A percentile compares a stretch with the other conserved stretches of the same genome.
These are phyloP conservation scores for Paramormyrops kingsleyae DNA, from an alignment of 2,113 vertebrate species.

Conservation along the genomic window DNA sequence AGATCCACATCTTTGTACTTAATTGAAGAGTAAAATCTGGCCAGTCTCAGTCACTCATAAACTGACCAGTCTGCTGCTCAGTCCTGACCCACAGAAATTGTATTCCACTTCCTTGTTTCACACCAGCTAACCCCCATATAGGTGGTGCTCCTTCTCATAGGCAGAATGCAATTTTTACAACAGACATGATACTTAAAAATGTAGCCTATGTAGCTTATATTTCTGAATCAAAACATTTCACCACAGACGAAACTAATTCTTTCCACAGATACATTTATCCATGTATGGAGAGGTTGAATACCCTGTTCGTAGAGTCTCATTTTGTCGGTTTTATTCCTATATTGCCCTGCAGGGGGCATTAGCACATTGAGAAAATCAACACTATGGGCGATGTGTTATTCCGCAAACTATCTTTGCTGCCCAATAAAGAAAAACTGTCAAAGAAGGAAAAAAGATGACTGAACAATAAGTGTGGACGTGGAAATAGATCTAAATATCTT, in stretches of 20 bases:
- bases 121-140: background rate
- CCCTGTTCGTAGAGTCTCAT: background rate
- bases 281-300: background rate
- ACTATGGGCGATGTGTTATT: background rate
- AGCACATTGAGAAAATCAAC: background rate
- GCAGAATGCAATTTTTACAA: background rate
- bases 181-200: background rate
- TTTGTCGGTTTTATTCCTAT: background rate
- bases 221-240: background rate
- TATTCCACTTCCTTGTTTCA: background rate
- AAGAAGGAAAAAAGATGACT: background rate
- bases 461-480: background rate
- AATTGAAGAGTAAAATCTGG: background rate
- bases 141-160: background rate
- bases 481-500: background rate
- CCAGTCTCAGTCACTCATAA: background rate
- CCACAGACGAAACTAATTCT: background rate
- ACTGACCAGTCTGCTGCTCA: background rate
- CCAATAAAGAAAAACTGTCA: background rate
- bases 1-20: background rate
- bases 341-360: background rate
- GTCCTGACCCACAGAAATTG: background rate
- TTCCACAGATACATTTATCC: background rate
- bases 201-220: background rate
- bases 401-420: background rate